These are phyloP conservation scores for Cynaeus angustus DNA, from an alignment of 2,888 invertebrate species.

Conservation along the genomic window DNA sequence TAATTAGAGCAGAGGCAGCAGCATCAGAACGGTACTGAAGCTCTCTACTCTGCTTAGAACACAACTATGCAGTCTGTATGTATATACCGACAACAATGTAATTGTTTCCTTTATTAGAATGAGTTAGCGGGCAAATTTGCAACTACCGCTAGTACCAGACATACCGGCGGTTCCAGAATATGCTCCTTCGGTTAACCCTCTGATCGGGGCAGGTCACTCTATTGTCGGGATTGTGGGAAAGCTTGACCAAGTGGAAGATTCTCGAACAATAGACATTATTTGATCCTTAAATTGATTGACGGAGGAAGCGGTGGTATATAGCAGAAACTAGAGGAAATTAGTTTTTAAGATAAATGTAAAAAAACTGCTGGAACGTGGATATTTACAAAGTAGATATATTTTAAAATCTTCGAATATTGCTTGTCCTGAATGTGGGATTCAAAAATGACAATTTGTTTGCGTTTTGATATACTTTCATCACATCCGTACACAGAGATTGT, in stretches of 20 bases:
- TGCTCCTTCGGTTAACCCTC: slow-evolving; percentile 30
- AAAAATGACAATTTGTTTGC: too few relatives aligned
- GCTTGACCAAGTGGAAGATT: slow-evolving; percentile 4
- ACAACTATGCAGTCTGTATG: slow-evolving; percentile 50
- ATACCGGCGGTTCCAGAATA: slow-evolving; percentile 37
- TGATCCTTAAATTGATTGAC: neutral
- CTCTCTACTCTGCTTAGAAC: slow-evolving; percentile 49
- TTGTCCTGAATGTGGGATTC: too few relatives aligned
- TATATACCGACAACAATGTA: slow-evolving; percentile 53
- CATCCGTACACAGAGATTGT: too few relatives aligned
- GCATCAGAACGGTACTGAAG: slow-evolving; percentile 57
- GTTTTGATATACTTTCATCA: too few relatives aligned
- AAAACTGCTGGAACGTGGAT: too few relatives aligned
- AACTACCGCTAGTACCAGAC: slow-evolving; percentile 47
- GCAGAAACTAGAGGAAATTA: too few relatives aligned
- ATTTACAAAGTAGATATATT: too few relatives aligned
- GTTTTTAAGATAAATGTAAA: too few relatives aligned
- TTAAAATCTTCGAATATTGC: too few relatives aligned
- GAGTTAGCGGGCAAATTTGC: slow-evolving; percentile 51
- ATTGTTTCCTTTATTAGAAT: slow-evolving; percentile 55
- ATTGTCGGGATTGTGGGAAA: slow-evolving; percentile 5
- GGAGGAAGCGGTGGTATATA: too few relatives aligned
- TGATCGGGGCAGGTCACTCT: slow-evolving; percentile 8
- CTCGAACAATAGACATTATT: neutral
- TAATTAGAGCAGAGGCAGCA: slow-evolving; percentile 55